A percentile compares a stretch with the other conserved stretches of the same genome.
Evolutionary conservation across 2,797 vertebrate genomes (phyloP).

Genomic region (Enteromius anoplus): DNA sequence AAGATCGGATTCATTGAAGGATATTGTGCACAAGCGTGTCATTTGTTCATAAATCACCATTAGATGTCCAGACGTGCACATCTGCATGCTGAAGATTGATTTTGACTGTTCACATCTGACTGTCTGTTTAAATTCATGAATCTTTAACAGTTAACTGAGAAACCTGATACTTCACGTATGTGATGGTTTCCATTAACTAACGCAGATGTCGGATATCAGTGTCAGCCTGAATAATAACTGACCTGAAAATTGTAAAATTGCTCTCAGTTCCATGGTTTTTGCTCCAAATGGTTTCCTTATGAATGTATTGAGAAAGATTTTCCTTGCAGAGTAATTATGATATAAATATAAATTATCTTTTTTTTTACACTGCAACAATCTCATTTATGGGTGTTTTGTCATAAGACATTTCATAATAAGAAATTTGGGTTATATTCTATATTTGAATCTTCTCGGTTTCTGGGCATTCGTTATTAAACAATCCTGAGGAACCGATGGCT

Average conservation of each 20-base stretch:
- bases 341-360: slow-evolving; percentile 11
- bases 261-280: slow-evolving; percentile 55
- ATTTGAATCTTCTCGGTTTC: slow-evolving; percentile 2
- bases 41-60: slow-evolving; percentile 33
- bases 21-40: background rate
- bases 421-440: slow-evolving; percentile 1
- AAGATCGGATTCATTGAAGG: background rate
- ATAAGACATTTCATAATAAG: slow-evolving; percentile 22
- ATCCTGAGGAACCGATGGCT: background rate
- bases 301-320: slow-evolving; percentile 50
- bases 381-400: slow-evolving; percentile 29
- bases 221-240: slow-evolving; percentile 52
- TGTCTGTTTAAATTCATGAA: slow-evolving; percentile 38
- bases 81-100: slow-evolving; percentile 29
- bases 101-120: slow-evolving; percentile 47
- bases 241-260: slow-evolving; percentile 60
- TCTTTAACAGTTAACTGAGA: slow-evolving; percentile 37
- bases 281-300: slow-evolving; percentile 54
- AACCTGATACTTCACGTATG: slow-evolving; percentile 23
- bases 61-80: slow-evolving; percentile 42
- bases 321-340: slow-evolving; percentile 48
- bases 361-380: slow-evolving; percentile 53
- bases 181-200: slow-evolving; percentile 55
- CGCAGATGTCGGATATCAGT: slow-evolving; percentile 59
- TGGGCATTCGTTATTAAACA: background rate